Evolutionary conservation across 2,888 invertebrate genomes (phyloP), one percentile per base, ranked within the genome.

Genomic region (Amphipoea lucens): DNA sequence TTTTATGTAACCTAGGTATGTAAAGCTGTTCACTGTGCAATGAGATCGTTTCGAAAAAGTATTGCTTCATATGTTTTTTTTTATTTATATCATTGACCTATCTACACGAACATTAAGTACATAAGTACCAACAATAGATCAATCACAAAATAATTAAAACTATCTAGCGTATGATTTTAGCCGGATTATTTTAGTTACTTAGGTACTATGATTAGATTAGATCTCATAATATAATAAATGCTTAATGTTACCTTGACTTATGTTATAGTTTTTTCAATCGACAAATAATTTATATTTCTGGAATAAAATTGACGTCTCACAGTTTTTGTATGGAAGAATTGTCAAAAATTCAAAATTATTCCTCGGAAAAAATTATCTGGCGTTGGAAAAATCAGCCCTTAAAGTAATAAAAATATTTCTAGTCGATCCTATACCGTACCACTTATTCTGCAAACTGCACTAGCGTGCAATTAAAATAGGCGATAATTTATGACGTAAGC

Each of bases 401-500:
- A 45, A 45, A 45, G 45, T 11, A 45, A 45, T 45, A 45, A 45
- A 9, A 9, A 45, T 12, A 45, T 45, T 45, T 11, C 2, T 11
- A 45, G 12, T 12, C 45, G 12, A 45, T 45, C 45, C 11, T 45
- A 48, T n/a, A n/a, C n/a, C n/a, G n/a, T 62, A 57, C 0, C 48
- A 76, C 75, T 74, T 78, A 9, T 74, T 14, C 17, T 9, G n/a
- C 23, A 11, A 29, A 79, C 62, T 78, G 81, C 78, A 84, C 78
- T 14, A 17, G 12, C 69, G 12, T 75, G 36, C 76, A 79, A 81
- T 84, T 72, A 82, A 70, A 82, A 70, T 65, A 63, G 77, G n/a
- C 70, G 63, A 65, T 81, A 51, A 77, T 62, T 72, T 48, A 65
- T 81, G 54, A 81, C 69, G 48, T 72, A 70, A 70, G 29, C 67